Evolutionary conservation across 92 coral and sea anemone species (phyloP).

Genomic region (Parazoanthus atlanticus): DNA sequence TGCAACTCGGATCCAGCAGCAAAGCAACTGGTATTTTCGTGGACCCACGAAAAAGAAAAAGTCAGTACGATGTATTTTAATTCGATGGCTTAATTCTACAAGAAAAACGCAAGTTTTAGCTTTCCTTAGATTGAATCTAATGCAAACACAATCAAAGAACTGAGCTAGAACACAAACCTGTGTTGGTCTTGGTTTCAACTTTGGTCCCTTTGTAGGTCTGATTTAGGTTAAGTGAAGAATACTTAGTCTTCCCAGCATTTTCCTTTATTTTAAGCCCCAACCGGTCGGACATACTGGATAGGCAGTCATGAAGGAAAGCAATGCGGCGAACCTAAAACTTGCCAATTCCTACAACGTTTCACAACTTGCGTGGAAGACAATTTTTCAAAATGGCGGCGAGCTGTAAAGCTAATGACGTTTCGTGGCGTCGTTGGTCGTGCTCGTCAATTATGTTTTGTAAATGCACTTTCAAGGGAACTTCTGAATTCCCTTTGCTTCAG

Average conservation of each 20-base stretch:
- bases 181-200: constrained; percentile 97
- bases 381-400: constrained; percentile 87
- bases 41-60: constrained; percentile 18
- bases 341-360: constrained; percentile 79
- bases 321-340: constrained; percentile 82
- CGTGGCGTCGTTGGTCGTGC: constrained; percentile 54
- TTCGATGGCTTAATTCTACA: neutral
- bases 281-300: constrained; percentile 99
- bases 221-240: constrained; percentile 99
- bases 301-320: constrained; percentile 99
- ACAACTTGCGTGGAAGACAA: constrained; percentile 69
- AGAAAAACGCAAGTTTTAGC: neutral
- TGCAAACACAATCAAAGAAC: constrained; percentile 6
- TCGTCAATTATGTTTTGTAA: constrained; percentile 35
- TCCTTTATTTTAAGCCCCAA: constrained; percentile 99
- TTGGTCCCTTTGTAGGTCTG: constrained; percentile 99
- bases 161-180: constrained; percentile 80
- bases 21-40: constrained; percentile 33
- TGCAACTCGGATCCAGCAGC: constrained; percentile 5
- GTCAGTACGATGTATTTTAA: neutral
- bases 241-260: constrained; percentile 99
- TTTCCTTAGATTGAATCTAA: neutral
- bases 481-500: constrained; percentile 21
- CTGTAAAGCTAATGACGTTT: constrained; percentile 79
- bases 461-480: constrained; percentile 35